Evolutionary conservation across 2,113 vertebrate species (phyloP).

Genomic region (Eleginops maclovinus): DNA sequence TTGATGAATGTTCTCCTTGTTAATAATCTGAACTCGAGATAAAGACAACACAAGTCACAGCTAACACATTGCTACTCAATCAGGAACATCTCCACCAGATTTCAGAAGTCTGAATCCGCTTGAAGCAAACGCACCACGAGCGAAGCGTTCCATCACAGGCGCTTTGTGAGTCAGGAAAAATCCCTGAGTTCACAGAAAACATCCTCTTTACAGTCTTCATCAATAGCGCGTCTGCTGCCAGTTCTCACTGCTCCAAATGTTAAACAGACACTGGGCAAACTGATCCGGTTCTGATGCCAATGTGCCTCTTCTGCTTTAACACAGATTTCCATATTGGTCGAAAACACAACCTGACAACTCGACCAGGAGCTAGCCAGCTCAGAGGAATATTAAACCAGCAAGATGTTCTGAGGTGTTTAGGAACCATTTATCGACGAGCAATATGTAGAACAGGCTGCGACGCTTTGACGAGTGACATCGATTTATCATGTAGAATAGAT

Average conservation of each 20-base stretch:
- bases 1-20: not conserved
- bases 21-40: not conserved
- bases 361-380: not conserved
- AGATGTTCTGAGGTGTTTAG: not conserved
- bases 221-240: conserved; percentile 39
- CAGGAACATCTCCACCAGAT: not conserved
- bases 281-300: conserved; percentile 33
- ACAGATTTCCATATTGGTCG: conserved; percentile 1
- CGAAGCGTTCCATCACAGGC: conserved; percentile 17
- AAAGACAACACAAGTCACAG: not conserved
- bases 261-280: conserved; percentile 23
- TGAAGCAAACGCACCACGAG: not conserved
- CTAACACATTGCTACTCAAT: not conserved
- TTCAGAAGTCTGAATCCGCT: conserved; percentile 3
- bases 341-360: conserved; percentile 14
- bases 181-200: conserved; percentile 36
- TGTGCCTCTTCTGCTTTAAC: conserved; percentile 29
- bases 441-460: not conserved
- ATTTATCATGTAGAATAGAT: too few relatives aligned
- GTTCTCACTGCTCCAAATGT: conserved; percentile 32
- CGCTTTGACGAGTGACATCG: too few relatives aligned
- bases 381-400: not conserved
- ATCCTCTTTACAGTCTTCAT: conserved; percentile 42
- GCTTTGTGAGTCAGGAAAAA: conserved; percentile 50
- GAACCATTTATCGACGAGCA: not conserved